Base-by-base conservation (phyloP, 2,113 vertebrate genomes). In the Theristicus caerulescens region DNA sequence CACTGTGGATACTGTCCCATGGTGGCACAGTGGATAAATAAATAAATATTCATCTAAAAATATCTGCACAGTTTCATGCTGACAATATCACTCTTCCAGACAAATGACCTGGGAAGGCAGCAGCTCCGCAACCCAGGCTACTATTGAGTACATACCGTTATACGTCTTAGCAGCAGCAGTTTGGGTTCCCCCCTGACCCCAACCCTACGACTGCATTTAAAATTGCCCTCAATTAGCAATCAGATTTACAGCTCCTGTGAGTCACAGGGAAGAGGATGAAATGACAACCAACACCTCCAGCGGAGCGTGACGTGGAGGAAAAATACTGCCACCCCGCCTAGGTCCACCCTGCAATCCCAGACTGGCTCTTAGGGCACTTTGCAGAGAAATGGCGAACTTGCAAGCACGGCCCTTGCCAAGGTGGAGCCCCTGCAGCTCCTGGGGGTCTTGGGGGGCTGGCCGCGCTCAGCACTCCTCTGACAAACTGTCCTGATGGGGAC, bases 261-360 rank as follows among this genome's bases (percentile, higher is more conserved):
- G 40, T 62, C 74, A 17, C 14, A 4, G 14, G 38, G 29, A 55
- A 55, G 32, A 5, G 51, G 26, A 36, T 5, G 34, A 40, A 77
- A 21, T 0, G 1, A 20, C 0, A 0, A 11, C 31, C 29, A 20
- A 2, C 0, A 2, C 11, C 34, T 82, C 61, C 72, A 17, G 49
- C 34, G 44, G 42, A 76, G 38, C 6, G 0, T 5, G 5, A 24
- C 32, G 1, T 1, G 22, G 67, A 57, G 49, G 29, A 36, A 22
- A 11, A 70, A 2, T 3, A 6, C 9, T 6, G 36, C 19, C 16
- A 6, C 46, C 10, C 71, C 7, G 11, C 36, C 27, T 18, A 40
- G 16, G 11, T 52, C 51, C 26, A 27, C 20, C 40, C 44, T 5
- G 32, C n/a, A 4, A 38, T 7, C 40, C 31, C 58, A 9, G 36